A percentile compares a stretch with the other conserved stretches of the same genome.
Conservation (phyloP, 1,140 invertebrate genomes). For the Penaeus chinensis region DNA sequence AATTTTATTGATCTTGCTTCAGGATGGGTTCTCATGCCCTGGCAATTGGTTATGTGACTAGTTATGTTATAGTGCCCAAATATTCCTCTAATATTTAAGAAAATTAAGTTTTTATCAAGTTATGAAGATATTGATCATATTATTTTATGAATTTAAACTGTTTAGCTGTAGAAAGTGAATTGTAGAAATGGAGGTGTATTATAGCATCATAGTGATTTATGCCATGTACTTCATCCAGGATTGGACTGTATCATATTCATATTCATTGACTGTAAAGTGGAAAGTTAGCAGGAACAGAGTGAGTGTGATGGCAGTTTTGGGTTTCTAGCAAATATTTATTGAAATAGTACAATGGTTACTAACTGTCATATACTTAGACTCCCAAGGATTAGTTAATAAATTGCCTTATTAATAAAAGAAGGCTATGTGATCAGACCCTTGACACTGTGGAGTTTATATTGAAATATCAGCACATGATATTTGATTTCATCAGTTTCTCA, state of each 20-base stretch:
- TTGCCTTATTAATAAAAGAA: no score
- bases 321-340: no score
- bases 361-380: no score
- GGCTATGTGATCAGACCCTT: no score
- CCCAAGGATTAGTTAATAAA: no score
- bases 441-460: no score
- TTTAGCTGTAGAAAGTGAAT: slow-evolving; percentile 28
- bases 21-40: slow-evolving; percentile 8
- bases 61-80: background rate
- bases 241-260: slow-evolving; percentile 1
- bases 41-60: slow-evolving; percentile 11
- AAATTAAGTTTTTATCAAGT: slow-evolving; percentile 14
- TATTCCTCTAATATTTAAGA: background rate
- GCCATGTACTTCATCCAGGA: slow-evolving; percentile 10
- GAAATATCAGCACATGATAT: no score
- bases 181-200: slow-evolving; percentile 31
- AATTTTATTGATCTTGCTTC: background rate
- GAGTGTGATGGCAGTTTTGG: no score
- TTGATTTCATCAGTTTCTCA: no score
- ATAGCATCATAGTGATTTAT: slow-evolving; percentile 25
- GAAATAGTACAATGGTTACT: no score
- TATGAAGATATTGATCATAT: slow-evolving; percentile 17
- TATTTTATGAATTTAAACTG: slow-evolving; percentile 28
- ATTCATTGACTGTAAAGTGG: no score
- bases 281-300: no score